phyloP scores from a whole-genome alignment of 2,113 vertebrate species.

The Caranx melampygus region DNA sequence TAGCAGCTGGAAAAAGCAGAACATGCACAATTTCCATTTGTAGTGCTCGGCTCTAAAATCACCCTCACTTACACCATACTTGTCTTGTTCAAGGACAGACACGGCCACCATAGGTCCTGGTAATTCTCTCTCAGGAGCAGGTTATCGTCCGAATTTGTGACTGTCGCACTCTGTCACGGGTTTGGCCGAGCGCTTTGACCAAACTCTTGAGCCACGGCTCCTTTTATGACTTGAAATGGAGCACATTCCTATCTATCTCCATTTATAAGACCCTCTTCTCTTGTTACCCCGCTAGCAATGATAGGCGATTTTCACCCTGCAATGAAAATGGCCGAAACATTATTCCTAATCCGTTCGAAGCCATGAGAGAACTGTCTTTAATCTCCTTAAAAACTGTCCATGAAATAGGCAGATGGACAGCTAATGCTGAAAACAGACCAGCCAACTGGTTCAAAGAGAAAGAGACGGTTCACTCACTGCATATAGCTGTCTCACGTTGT shows the following conservation, averaged over 20 bases:
- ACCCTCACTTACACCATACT: constrained; percentile 20
- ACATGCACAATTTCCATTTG: constrained; percentile 44
- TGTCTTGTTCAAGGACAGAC: constrained; percentile 44
- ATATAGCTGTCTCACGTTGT: not conserved
- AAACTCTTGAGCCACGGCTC: constrained; percentile 4
- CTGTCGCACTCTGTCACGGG: constrained; percentile 26
- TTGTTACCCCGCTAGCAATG: constrained; percentile 13
- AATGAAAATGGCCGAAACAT: constrained; percentile 4
- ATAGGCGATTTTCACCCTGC: constrained; percentile 5
- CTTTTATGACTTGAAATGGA: not conserved
- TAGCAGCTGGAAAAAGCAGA: constrained; percentile 60
- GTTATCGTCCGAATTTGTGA: constrained; percentile 42
- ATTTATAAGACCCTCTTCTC: constrained; percentile 16
- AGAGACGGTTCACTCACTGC: constrained; percentile 18
- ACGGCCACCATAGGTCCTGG: constrained; percentile 29
- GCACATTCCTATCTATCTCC: not conserved
- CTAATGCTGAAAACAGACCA: constrained; percentile 54
- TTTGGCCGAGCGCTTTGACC: constrained; percentile 17
- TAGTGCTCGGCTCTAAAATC: constrained; percentile 38
- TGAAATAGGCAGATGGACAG: constrained; percentile 29
- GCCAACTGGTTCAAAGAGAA: constrained; percentile 15
- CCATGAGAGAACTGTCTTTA: constrained; percentile 27
- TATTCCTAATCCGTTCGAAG: constrained; percentile 21
- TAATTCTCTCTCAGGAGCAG: constrained; percentile 19
- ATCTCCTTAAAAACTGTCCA: constrained; percentile 1